Conservation (phyloP, 2,113 vertebrate species). For the Corynorhinus townsendii region DNA sequence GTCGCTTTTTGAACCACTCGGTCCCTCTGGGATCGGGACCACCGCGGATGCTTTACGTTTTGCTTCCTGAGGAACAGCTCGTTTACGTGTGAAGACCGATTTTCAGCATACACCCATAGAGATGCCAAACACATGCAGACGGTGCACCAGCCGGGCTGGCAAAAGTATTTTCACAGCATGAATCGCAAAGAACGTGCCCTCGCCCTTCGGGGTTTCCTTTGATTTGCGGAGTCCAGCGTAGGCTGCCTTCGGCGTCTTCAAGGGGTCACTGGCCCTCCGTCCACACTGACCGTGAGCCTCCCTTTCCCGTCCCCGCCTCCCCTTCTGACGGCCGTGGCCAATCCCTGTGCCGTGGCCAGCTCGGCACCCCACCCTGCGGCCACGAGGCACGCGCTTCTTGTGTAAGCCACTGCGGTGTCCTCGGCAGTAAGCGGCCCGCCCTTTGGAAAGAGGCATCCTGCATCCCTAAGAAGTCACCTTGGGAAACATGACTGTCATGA, state of each 20-base stretch:
- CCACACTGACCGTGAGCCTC: not conserved
- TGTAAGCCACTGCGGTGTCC: conserved; percentile 60
- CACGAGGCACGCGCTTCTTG: conserved; percentile 51
- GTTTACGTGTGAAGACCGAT: not conserved
- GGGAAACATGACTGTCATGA: conserved; percentile 61
- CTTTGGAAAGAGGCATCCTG: conserved; percentile 44
- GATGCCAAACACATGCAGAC: not conserved
- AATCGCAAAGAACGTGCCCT: not conserved
- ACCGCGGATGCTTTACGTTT: not conserved
- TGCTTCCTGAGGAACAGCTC: not conserved
- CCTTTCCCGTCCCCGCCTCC: not conserved
- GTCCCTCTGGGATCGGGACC: not conserved
- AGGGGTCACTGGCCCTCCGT: not conserved
- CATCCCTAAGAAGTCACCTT: conserved; percentile 51
- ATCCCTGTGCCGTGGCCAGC: conserved; percentile 22
- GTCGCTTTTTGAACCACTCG: not conserved
- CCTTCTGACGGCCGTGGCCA: conserved; percentile 18
- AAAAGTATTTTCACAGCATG: not conserved
- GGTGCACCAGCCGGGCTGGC: not conserved
- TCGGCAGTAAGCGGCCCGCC: conserved; percentile 34
- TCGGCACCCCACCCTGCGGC: conserved; percentile 60
- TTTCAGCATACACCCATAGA: not conserved
- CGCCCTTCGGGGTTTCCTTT: not conserved
- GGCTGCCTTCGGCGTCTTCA: not conserved
- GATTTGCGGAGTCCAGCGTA: not conserved